Base-by-base conservation (phyloP, 2,797 vertebrate species). In the Hozukius guyotensis region DNA sequence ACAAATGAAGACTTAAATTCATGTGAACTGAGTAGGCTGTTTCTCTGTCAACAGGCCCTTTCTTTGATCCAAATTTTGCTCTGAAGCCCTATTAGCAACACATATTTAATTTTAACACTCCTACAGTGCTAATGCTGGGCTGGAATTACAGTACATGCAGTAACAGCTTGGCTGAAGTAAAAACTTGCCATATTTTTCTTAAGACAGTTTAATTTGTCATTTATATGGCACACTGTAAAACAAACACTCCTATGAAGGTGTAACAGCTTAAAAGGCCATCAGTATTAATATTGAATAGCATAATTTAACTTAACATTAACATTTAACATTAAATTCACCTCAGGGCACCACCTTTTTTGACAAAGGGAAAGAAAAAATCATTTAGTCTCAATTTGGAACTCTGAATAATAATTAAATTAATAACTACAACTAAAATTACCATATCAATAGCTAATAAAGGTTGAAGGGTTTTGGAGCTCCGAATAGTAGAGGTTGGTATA, bases 11-110 rank as follows among this genome's bases (percentile, higher is more conserved):
- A 70, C 13, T 75, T 72, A 32, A 77, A 71, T 75, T 55, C 2
- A 82, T 86, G 83, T 84, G 75, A 89, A 78, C 73, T 77, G 77
- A 72, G 81, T 79, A 75, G 78, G 80, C 56, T 56, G 78, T 73
- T 70, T 65, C 42, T 63, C 72, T 29, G 78, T 85, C 84, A 86
- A 71, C 76, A 77, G 49, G 55, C 60, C 31, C 11, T 24, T 75
- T 74, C 46, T 81, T 82, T 53, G 5, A 67, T 82, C 76, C 65
- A 78, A 59, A 75, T 80, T 68, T 80, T n/a, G 24, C 69, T 86
- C 57, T 72, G 57, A 69, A 56, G 68, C 71, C 73, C 36, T 32
- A 36, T 32, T 72, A 65, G 67, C 42, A 27, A 59, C 25, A 64
- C 31, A 53, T 14, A 52, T 72, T 13, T 73, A 16, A 75, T 77